These are phyloP conservation scores for Lasioglossum leucozonium DNA, from an alignment of 2,888 invertebrate genomes.

Conservation along the genomic window DNA sequence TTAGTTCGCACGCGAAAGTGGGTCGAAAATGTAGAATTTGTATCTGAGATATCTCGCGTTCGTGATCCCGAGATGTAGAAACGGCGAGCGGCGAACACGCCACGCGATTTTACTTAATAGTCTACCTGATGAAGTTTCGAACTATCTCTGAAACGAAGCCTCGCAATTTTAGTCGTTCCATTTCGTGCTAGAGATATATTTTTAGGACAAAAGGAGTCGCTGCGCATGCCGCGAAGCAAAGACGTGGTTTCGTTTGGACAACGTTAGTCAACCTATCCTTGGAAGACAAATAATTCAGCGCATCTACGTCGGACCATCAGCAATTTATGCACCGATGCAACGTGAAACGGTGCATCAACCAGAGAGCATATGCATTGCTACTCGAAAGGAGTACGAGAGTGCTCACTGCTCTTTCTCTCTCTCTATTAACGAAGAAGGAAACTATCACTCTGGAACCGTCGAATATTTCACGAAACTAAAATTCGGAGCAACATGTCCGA, in stretches of 20 bases:
- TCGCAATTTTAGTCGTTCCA: neutral
- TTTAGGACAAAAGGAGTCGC: neutral
- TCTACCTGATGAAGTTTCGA: neutral
- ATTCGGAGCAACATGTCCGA: neutral
- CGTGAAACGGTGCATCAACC: neutral
- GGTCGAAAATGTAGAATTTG: constrained; percentile 2
- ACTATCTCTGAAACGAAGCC: neutral
- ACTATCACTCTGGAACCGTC: neutral
- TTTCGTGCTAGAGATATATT: neutral
- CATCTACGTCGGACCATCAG: neutral
- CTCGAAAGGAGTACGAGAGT: neutral
- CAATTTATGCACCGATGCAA: neutral
- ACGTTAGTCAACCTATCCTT: neutral
- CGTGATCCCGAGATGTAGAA: neutral
- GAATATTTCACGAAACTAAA: neutral
- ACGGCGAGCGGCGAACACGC: neutral
- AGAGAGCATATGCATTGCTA: neutral
- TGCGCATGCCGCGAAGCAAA: neutral
- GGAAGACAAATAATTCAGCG: neutral
- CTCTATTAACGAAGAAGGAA: neutral
- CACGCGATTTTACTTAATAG: neutral
- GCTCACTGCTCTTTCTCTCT: neutral
- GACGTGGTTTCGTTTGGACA: neutral
- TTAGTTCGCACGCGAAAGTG: neutral
- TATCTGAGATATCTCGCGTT: neutral